Evolutionary conservation across 2,888 invertebrate genomes (phyloP).

Genomic region (Craniophora ligustri): DNA sequence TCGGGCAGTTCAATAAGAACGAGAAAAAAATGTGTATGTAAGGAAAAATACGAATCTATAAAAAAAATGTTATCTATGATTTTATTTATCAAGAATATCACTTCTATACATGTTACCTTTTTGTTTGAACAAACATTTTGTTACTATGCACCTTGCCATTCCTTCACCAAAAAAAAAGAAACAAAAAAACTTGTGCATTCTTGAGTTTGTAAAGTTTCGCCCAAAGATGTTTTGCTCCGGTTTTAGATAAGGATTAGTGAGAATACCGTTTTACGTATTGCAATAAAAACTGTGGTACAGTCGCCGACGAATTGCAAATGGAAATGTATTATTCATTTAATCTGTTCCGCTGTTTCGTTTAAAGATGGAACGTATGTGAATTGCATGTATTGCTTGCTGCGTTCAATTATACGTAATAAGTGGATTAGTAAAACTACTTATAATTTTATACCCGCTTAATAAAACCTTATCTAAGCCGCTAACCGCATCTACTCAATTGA

Average conservation of each 20-base stretch:
- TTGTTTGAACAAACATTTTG: slow-evolving; percentile 75
- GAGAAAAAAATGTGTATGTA: no score
- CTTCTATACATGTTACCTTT: slow-evolving; percentile 56
- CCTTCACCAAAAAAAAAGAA: slow-evolving; percentile 31
- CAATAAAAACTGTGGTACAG: slow-evolving; percentile 29
- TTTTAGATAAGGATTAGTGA: slow-evolving; percentile 44
- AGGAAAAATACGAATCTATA: no score
- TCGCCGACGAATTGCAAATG: slow-evolving; percentile 31
- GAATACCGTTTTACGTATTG: slow-evolving; percentile 32
- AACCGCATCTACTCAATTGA: no score
- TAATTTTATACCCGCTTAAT: no score
- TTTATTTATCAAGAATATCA: background rate
- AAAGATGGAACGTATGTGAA: slow-evolving; percentile 21
- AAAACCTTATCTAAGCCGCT: no score
- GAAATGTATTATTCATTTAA: slow-evolving; percentile 44
- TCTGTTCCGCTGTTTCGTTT: slow-evolving; percentile 10
- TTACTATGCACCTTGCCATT: slow-evolving; percentile 47
- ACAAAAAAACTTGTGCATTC: slow-evolving; percentile 32
- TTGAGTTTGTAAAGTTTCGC: slow-evolving; percentile 12
- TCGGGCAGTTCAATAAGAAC: no score
- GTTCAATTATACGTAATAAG: no score
- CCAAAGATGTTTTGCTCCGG: slow-evolving; percentile 21
- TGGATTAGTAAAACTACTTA: no score
- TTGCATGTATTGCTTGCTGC: slow-evolving; percentile 15
- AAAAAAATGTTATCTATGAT: no score